phyloP scores from a whole-genome alignment of 2,797 vertebrate species.

The Caiman crocodilus region DNA sequence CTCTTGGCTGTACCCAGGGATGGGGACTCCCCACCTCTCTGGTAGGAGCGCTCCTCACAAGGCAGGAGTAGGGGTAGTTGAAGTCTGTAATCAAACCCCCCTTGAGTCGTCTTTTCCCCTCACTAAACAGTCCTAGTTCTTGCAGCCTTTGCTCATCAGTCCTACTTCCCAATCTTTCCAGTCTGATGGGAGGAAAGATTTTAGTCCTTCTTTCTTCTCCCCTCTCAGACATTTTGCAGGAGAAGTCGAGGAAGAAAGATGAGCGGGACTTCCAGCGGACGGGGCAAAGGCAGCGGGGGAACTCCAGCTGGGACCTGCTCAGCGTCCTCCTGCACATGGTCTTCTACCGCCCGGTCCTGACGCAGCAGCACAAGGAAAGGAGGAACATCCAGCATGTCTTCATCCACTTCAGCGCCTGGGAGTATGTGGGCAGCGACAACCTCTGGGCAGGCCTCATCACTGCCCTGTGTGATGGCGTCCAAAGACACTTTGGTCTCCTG shows the following conservation, averaged over 20 bases:
- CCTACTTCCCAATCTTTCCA: too few species aligned
- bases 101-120: too few species aligned
- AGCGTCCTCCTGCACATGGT: background rate
- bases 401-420: conserved; percentile 87
- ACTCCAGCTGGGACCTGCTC: background rate
- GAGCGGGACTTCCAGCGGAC: background rate
- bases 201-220: too few species aligned
- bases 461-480: conserved; percentile 80
- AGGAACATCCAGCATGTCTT: conserved; percentile 76
- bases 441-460: conserved; percentile 87
- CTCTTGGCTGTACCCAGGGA: too few species aligned
- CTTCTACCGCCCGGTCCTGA: background rate
- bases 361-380: background rate
- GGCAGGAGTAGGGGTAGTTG: too few species aligned
- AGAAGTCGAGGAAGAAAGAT: background rate
- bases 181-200: too few species aligned
- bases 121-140: too few species aligned
- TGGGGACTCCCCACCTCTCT: too few species aligned
- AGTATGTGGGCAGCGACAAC: conserved; percentile 87
- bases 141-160: too few species aligned
- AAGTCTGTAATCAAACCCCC: too few species aligned
- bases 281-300: background rate
- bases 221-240: background rate
- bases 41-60: too few species aligned
- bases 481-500: conserved; percentile 80